Evolutionary conservation across 2,888 invertebrate species (phyloP).

Genomic region (Epirrhoe tristata): DNA sequence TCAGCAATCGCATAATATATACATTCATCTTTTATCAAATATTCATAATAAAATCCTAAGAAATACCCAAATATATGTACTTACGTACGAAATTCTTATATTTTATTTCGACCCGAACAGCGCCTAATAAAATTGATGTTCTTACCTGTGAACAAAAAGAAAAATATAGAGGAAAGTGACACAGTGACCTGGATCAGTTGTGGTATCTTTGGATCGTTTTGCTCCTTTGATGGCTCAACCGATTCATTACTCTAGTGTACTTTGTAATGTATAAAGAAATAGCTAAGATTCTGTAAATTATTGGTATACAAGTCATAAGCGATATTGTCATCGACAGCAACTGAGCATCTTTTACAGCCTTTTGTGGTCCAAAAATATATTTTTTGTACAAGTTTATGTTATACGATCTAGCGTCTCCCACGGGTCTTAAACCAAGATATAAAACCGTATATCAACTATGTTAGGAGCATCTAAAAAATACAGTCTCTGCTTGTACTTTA

Average conservation of each 20-base stretch:
- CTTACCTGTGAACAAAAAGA: conserved; percentile 29
- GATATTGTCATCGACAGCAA: not conserved
- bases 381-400: conserved; percentile 10
- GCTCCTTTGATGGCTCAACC: no score
- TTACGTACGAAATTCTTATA: not conserved
- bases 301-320: not conserved
- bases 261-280: no score
- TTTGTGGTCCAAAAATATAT: not conserved
- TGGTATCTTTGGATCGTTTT: no score
- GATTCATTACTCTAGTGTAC: no score
- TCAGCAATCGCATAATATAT: no score
- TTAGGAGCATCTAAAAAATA: conserved; percentile 3
- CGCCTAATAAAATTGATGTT: not conserved
- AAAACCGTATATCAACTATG: conserved; percentile 16
- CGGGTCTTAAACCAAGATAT: conserved; percentile 17
- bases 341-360: not conserved
- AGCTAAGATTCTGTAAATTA: no score
- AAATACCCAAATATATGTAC: not conserved
- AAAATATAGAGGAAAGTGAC: not conserved
- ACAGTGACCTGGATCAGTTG: no score
- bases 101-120: not conserved
- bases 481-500: not conserved
- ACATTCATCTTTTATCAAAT: no score
- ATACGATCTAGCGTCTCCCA: conserved; percentile 15
- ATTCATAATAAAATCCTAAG: not conserved